Conservation (phyloP, 2,888 invertebrate genomes). For the Lycia hirtaria region DNA sequence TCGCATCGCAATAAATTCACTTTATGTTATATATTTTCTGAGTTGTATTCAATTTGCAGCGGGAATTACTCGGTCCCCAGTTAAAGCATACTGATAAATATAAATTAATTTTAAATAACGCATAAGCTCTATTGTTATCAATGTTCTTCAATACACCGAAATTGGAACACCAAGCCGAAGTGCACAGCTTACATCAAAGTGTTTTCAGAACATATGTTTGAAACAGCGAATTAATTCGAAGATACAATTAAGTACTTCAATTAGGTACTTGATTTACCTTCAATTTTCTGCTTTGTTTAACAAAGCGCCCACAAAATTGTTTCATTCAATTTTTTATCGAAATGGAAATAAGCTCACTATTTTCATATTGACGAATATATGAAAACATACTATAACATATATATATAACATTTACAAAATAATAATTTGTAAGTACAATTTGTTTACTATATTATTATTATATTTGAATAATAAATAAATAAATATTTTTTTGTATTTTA, state of each 20-base stretch:
- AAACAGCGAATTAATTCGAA: constrained; percentile 4
- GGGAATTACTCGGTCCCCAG: not conserved
- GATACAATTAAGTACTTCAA: not conserved
- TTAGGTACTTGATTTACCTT: not conserved
- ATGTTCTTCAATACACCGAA: constrained; percentile 1
- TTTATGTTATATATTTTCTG: not conserved
- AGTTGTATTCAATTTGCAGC: constrained; percentile 1
- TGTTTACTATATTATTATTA: no score
- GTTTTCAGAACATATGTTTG: not conserved
- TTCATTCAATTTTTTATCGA: no score
- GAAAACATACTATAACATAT: no score
- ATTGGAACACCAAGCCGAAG: not conserved
- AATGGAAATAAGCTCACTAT: no score
- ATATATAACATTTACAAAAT: no score
- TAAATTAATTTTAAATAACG: not conserved
- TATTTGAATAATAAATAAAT: no score
- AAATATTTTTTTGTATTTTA: no score
- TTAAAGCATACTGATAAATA: not conserved
- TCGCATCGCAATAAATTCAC: not conserved
- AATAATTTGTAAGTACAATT: no score
- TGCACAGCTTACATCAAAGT: not conserved
- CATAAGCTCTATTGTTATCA: not conserved
- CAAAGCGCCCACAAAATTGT: no score
- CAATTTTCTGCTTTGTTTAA: not conserved
- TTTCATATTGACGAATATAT: no score